Conservation (phyloP, 2,797 vertebrate genomes). For the Potorous gilbertii region DNA sequence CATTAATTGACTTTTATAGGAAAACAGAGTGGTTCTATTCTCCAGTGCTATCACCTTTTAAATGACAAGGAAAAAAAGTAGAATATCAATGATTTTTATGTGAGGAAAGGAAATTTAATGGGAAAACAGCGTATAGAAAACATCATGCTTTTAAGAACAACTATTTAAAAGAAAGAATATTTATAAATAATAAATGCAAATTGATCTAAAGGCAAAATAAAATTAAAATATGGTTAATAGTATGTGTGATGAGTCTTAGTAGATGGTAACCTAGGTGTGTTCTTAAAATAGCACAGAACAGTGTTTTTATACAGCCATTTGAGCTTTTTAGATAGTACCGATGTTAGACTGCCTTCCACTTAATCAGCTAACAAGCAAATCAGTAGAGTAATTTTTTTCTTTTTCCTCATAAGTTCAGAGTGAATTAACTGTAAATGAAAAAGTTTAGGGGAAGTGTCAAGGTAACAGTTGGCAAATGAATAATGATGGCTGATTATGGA, state of each 20-base stretch:
- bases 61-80: conserved; percentile 12
- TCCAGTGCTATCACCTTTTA: conserved; percentile 21
- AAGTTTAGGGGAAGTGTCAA: conserved; percentile 28
- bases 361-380: not conserved
- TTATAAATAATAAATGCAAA: conserved; percentile 37
- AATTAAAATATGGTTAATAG: not conserved
- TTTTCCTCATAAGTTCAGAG: not conserved
- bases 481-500: conserved; percentile 19
- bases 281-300: not conserved
- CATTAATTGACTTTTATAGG: conserved; percentile 15
- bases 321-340: not conserved
- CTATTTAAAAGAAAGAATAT: conserved; percentile 14
- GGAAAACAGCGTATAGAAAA: not conserved
- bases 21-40: not conserved
- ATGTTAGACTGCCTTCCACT: not conserved
- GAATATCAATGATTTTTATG: conserved; percentile 32
- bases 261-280: not conserved
- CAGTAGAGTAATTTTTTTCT: not conserved
- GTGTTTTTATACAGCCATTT: not conserved
- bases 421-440: not conserved
- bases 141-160: not conserved
- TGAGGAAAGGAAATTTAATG: conserved; percentile 30
- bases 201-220: not conserved
- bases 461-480: not conserved
- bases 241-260: conserved; percentile 32